phyloP scores from a whole-genome alignment of 2,797 vertebrate genomes.

The Acanthurus tractus region DNA sequence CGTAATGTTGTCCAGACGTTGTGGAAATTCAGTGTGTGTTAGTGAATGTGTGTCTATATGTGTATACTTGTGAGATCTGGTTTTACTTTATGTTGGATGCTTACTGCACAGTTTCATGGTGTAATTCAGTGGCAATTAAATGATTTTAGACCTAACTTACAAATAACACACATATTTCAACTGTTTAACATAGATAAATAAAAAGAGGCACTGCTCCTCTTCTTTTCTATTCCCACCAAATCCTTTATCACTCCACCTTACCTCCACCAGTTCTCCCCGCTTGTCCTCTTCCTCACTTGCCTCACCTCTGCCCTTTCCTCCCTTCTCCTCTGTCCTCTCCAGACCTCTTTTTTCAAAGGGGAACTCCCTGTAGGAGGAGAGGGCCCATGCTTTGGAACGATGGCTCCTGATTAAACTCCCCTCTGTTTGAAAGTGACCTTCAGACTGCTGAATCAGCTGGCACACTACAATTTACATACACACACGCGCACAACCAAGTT shows the following conservation, averaged over 20 bases:
- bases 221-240: not conserved
- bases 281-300: constrained; percentile 29
- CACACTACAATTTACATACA: constrained; percentile 1
- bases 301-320: constrained; percentile 56
- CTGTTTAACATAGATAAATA: no score
- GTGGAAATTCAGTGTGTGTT: constrained; percentile 63
- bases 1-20: constrained; percentile 78
- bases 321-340: constrained; percentile 32
- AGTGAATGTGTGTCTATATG: constrained; percentile 40
- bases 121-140: constrained; percentile 59
- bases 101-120: constrained; percentile 54
- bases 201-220: no score
- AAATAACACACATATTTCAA: constrained; percentile 23
- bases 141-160: constrained; percentile 39
- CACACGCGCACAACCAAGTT: not conserved
- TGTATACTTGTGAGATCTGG: constrained; percentile 64
- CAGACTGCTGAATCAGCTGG: constrained; percentile 63
- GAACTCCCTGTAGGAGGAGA: constrained; percentile 64
- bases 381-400: constrained; percentile 67
- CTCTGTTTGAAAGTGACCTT: constrained; percentile 56
- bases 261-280: constrained; percentile 12
- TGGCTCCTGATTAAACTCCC: constrained; percentile 75
- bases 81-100: constrained; percentile 66
- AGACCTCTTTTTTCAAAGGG: constrained; percentile 47
- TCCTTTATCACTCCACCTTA: constrained; percentile 15